Evolutionary conservation across 2,797 vertebrate species (phyloP), one percentile per base, ranked within the genome.

Genomic region (Naso thynnoides): DNA sequence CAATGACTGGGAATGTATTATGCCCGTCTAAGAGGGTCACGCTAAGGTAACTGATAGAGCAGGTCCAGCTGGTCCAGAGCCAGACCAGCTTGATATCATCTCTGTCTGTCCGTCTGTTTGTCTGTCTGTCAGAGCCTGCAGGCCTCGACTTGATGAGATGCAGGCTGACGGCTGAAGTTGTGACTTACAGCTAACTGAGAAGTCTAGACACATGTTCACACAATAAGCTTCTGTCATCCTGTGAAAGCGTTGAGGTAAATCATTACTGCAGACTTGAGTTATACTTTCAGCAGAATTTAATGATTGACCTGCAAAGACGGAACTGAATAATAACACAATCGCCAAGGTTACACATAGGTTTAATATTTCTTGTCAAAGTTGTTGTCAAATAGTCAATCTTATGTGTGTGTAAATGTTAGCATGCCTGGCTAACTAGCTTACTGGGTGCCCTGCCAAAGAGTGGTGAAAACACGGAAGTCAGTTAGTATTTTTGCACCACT

Each of bases 1-100:
- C 49, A 44, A 63, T 84, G 44, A 16, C 41, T 74, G 56, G 48
- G 19, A 74, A 71, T 47, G 54, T 62, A 64, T 56, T 65, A 80
- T 84, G 85, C 75, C 80, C 52, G 75, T 78, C 73, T 84, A 54
- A 63, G 71, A 75, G 73, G 82, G 80, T 87, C 82, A 69, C 4
- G n/a, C 71, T 55, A 48, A 86, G 86, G 75, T 88, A 75, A 68
- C 63, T 49, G 78, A 80, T 80, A 80, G 75, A 82, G 62, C 59
- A 24, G 33, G 68, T 81, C 87, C 66, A 77, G 79, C 70, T 91
- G 91, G 84, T 88, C 65, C 74, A 63, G 10, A 74, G 82, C 88
- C 88, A 91, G 78, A 60, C 45, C 69, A 41, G 75, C 66, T 85
- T 82, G 23, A 64, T 83, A 76, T 83, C 72, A 23, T 56, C 73